Base-by-base conservation (phyloP, 2,797 vertebrate species). In the Sphaeramia orbicularis region DNA sequence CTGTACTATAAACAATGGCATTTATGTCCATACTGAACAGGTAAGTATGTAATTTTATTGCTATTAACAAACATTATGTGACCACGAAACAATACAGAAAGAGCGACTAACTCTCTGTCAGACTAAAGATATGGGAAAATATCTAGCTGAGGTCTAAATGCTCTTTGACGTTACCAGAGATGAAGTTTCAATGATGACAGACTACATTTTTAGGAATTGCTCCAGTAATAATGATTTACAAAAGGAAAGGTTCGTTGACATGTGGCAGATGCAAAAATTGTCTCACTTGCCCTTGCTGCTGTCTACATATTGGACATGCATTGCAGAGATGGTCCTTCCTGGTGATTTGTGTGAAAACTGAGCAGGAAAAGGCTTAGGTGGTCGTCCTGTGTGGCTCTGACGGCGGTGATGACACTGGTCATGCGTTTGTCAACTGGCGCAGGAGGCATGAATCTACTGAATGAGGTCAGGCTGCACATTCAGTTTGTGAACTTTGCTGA, bases 391-490 rank as follows among this genome's bases (percentile, higher is more conserved):
- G 24, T 14, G 18, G 19, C 48, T 45, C 36, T 12, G 47, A 53
- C 44, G 3, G 51, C 48, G 52, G 37, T 36, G 63, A 61, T 58
- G 65, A 72, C 55, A 54, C 54, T 19, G 24, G 24, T 66, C 37
- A 65, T 58, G 51, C 21, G 43, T 53, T 16, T 3, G 51, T 42
- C 7, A 12, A 72, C 59, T 40, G 47, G 6, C 15, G 14, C 68
- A 67, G 63, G 81, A 76, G 65, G 45, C 70, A 78, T 80, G 62
- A 81, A 88, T 84, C 76, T 45, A 59, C 40, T 18, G 56, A 78
- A 74, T 36, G 52, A 85, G 80, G 78, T 82, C 84, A 81, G 37
- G 15, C 53, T 62, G 50, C 43, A 61, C 64, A 65, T 83, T 74
- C 9, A 43, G 53, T 38, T 45, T 49, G 70, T 35, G 74, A 42